phyloP scores from a whole-genome alignment of 2,797 vertebrate species.

The Mareca penelope region DNA sequence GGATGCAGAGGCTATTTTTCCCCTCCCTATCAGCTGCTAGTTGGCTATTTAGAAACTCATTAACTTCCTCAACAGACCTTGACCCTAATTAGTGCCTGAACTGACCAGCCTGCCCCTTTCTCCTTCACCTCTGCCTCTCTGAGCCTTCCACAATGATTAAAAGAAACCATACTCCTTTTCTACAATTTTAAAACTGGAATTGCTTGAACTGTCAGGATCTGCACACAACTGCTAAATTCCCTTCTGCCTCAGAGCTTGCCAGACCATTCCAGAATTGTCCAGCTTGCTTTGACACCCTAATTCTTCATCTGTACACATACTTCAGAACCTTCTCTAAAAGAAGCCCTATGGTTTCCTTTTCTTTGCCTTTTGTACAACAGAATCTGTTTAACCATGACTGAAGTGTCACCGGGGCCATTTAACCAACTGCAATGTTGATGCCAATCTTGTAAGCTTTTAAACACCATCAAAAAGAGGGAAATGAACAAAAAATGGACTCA shows the following conservation, averaged over 20 bases:
- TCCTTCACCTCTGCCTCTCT: neutral
- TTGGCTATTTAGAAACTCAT: conserved; percentile 54
- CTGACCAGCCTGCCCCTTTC: neutral
- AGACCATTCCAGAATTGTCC: neutral
- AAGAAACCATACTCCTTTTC: neutral
- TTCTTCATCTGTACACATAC: accelerated
- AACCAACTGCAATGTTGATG: neutral
- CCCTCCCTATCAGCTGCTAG: neutral
- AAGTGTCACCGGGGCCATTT: neutral
- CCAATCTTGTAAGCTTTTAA: neutral
- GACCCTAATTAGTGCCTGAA: conserved; percentile 34
- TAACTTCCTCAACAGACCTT: conserved; percentile 54
- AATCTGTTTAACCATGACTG: neutral
- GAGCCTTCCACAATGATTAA: neutral
- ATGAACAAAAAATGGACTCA: neutral
- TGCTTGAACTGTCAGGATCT: neutral
- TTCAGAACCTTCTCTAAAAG: neutral
- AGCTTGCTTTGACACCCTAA: neutral
- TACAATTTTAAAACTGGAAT: neutral
- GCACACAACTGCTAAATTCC: neutral
- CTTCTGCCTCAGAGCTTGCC: neutral
- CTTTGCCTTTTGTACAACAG: neutral
- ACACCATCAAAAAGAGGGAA: neutral
- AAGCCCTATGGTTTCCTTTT: neutral
- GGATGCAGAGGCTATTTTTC: neutral